Evolutionary conservation across 2,797 vertebrate genomes (phyloP), one percentile per base, ranked within the genome.

Genomic region (Gallinago solitaria): DNA sequence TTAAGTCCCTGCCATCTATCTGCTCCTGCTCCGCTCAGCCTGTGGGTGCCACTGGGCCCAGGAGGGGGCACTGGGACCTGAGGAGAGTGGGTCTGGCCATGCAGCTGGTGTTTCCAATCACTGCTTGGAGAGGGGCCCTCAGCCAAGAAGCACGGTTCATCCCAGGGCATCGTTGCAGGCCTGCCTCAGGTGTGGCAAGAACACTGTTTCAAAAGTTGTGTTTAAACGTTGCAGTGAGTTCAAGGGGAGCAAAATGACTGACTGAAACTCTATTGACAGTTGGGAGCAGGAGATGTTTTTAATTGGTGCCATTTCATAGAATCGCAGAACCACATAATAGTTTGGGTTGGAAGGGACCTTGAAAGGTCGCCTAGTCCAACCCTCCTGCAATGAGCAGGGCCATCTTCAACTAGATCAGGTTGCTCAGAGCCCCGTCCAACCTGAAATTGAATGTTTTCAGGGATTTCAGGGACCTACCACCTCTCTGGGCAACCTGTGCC

Each of bases 81-180:
- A 65, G 43, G 35, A 54, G 35, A 54, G 9, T 0, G 0, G 6
- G 12, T 65, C 45, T 71, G 5, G 53, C 1, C 0, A 1, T 12
- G 50, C 13, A 64, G 30, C 28, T 84, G 28, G 15, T 25, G 21
- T 61, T 88, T 64, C 32, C 32, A 41, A 25, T 43, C 8, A 1
- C 39, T 61, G 30, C 25, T 32, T n/a, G 51, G 27, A 0, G 1
- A 69, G 48, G 14, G 10, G 3, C 15, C 39, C 39, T 87, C 69
- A 27, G 2, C 14, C 35, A 4, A 39, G 41, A 51, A 23, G 6
- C 3, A 1, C 56, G 6, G 23, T 27, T 84, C 8, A 30, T 82
- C 39, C 30, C 8, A 12, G 24, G 24, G 32, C 41, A 25, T 57
- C 5, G 7, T 25, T 81, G 19, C 24, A 24, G 24, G 35, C 37